A percentile compares a stretch with the other conserved stretches of the same genome.
Evolutionary conservation across 1,140 invertebrate species (phyloP).

Genomic region (Metopolophium dirhodum): DNA sequence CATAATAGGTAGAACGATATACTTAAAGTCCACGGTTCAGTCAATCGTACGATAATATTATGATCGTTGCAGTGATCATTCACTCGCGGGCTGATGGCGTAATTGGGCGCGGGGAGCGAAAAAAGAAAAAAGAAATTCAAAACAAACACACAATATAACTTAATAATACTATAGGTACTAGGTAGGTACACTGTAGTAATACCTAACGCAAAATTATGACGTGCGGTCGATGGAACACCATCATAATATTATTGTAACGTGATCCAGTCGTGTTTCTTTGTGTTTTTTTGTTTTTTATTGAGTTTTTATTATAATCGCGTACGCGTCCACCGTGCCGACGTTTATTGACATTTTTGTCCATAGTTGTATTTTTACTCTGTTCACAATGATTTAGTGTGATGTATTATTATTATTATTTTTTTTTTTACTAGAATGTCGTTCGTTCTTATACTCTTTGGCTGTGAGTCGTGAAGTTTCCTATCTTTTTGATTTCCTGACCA

Average conservation of each 20-base stretch:
- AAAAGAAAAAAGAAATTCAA: neutral
- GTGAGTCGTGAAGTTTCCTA: constrained; percentile 31
- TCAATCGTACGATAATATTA: neutral
- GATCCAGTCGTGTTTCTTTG: neutral
- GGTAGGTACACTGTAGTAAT: neutral
- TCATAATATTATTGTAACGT: neutral
- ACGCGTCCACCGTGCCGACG: neutral
- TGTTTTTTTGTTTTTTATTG: neutral
- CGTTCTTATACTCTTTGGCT: constrained; percentile 20
- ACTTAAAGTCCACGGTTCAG: neutral
- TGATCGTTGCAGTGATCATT: neutral
- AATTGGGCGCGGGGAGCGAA: neutral
- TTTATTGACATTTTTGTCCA: neutral
- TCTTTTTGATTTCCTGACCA: neutral
- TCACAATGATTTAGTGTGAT: neutral
- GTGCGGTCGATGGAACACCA: neutral
- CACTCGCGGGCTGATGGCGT: neutral
- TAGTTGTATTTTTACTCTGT: neutral
- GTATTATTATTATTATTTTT: neutral
- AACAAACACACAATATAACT: neutral
- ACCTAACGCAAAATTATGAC: neutral
- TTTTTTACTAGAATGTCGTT: neutral
- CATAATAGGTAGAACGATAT: neutral
- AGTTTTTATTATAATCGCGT: too few species aligned
- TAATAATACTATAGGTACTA: too few species aligned